Evolutionary conservation across 2,797 vertebrate species (phyloP).

Genomic region (Vultur gryphus): DNA sequence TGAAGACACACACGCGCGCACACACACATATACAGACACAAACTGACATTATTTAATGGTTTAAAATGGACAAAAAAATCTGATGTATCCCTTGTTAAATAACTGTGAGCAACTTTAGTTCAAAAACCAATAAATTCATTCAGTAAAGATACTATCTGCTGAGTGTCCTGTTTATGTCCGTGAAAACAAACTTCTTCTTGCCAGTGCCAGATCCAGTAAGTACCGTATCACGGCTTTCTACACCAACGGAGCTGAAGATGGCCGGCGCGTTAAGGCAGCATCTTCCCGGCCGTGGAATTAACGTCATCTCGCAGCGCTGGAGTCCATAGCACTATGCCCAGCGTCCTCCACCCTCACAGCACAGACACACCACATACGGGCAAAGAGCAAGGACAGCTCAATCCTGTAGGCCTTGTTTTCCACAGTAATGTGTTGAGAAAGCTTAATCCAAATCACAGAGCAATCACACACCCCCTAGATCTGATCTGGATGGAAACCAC

Average conservation of each 20-base stretch:
- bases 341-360: not conserved
- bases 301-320: fast-evolving
- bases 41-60: conserved; percentile 83
- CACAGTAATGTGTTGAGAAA: fast-evolving
- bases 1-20: conserved; percentile 72
- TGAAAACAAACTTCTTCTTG: not conserved
- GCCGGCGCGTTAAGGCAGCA: not conserved
- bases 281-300: not conserved
- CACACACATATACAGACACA: conserved; percentile 72
- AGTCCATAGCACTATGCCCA: not conserved
- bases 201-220: not conserved
- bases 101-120: conserved; percentile 95
- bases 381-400: not conserved
- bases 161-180: conserved; percentile 61
- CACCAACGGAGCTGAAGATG: not conserved
- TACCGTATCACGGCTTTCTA: fast-evolving
- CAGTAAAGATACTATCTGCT: conserved; percentile 77
- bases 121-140: conserved; percentile 96
- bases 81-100: conserved; percentile 90
- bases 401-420: not conserved
- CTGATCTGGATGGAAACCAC: not conserved
- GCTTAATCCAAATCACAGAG: not conserved
- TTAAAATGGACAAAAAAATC: conserved; percentile 80
- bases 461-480: fast-evolving
- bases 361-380: fast-evolving